Base-by-base conservation (phyloP, 2,797 vertebrate species). In the Craterocephalus amniculus region DNA sequence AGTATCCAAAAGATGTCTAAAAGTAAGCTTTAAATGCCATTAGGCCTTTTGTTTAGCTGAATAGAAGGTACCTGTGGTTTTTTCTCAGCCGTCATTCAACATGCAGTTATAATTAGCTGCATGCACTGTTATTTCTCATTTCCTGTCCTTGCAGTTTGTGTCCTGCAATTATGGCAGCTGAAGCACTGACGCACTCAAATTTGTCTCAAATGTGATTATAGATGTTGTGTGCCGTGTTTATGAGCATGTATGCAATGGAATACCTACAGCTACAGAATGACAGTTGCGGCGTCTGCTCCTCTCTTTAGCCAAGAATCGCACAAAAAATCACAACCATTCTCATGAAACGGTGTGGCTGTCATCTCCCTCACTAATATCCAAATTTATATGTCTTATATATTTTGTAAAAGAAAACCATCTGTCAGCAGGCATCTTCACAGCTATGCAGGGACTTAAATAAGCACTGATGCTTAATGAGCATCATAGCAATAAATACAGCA, bases 331-430 rank as follows among this genome's bases (percentile, higher is more conserved):
- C 69, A 65, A 36, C 18, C 54, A 29, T 62, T 70, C 67, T 74
- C 38, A 20, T 60, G 70, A 81, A 88, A 76, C 66, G 16, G 45
- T 43, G 60, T 26, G 70, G 35, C 58, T 67, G 67, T 86, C 78
- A 76, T 62, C 71, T 70, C 58, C 49, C 40, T 82, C 74, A 80
- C 66, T 76, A 75, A 84, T 81, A 60, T 60, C 76, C 72, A 80
- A 81, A 79, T 87, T 78, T 82, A 74, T 76, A 73, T 59, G 52
- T 86, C 63, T 58, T 76, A n/a, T 76, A 68, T 59, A 32, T 43
- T 74, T 43, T 9, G 22, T 80, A 86, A 83, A 76, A 80, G 65
- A 67, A 73, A 57, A 55, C 76, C 59, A 79, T 85, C 72, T 83
- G 80, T 59, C 63, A 54, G 64, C 56, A 32, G 57, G 27, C 40